Evolutionary conservation across 2,888 invertebrate genomes (phyloP).

Genomic region (Myathropa florea): DNA sequence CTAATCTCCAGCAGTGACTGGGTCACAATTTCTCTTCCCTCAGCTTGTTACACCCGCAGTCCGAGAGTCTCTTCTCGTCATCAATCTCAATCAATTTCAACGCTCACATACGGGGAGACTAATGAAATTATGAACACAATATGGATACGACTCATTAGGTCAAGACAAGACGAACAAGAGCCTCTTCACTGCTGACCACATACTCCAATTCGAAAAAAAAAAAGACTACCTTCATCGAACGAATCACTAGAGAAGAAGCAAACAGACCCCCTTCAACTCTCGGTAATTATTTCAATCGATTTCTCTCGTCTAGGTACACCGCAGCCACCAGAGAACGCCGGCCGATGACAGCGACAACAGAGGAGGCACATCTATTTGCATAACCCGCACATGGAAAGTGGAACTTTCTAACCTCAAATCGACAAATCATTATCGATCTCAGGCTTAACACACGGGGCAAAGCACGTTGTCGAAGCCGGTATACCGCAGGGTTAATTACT

Average conservation of each 20-base stretch:
- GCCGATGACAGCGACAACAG: not conserved
- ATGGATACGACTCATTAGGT: slow-evolving; percentile 8
- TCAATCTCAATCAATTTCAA: slow-evolving; percentile 37
- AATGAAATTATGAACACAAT: slow-evolving; percentile 33
- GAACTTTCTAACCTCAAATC: slow-evolving; percentile 64
- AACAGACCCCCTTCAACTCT: not conserved
- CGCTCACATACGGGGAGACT: slow-evolving; percentile 9
- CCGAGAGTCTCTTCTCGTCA: slow-evolving; percentile 19
- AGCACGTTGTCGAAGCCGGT: slow-evolving; percentile 6
- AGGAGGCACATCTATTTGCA: not conserved
- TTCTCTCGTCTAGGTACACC: slow-evolving; percentile 14
- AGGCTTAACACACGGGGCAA: slow-evolving; percentile 8
- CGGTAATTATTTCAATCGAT: slow-evolving; percentile 25
- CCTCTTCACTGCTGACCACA: not conserved
- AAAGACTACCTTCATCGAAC: not conserved
- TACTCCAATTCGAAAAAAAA: not conserved
- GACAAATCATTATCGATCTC: slow-evolving; percentile 43
- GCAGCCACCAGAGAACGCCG: slow-evolving; percentile 16
- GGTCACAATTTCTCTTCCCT: no score
- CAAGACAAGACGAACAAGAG: not conserved
- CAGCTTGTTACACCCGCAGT: no score
- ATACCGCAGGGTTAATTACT: slow-evolving; percentile 47
- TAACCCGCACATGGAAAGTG: slow-evolving; percentile 34
- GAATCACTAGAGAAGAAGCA: not conserved
- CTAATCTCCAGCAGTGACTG: no score